phyloP scores from a whole-genome alignment of 1,140 invertebrate species.

The Drosophila bipectinata region DNA sequence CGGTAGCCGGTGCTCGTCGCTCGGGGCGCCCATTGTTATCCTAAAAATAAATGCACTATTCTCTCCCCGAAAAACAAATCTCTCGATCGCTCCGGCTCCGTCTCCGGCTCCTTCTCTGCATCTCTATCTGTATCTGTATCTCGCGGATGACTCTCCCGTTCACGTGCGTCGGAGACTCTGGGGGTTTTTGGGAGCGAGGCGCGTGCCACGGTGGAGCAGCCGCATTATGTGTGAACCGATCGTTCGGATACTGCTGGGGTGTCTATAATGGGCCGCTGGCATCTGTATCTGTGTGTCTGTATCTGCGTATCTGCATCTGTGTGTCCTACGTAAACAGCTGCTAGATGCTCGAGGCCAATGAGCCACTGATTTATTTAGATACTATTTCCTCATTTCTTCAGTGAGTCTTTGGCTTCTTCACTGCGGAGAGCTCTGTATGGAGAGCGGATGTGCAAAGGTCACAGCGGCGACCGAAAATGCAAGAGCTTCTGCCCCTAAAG shows the following conservation, averaged over 20 bases:
- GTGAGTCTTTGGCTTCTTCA: not conserved
- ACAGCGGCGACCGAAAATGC: not conserved
- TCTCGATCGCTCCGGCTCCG: conserved; percentile 18
- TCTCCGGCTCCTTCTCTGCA: not conserved
- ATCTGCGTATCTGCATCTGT: conserved; percentile 7
- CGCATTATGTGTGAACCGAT: conserved; percentile 60
- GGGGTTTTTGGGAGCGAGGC: conserved; percentile 41
- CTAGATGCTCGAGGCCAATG: conserved; percentile 23
- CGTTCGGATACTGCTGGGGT: conserved; percentile 38
- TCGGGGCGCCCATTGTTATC: conserved; percentile 70
- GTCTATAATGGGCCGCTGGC: conserved; percentile 45
- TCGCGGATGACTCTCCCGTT: conserved; percentile 21
- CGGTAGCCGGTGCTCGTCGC: conserved; percentile 35
- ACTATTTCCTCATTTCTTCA: conserved; percentile 39
- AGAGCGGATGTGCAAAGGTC: conserved; percentile 16
- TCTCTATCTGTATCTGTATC: conserved; percentile 12
- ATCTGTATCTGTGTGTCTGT: conserved; percentile 1
- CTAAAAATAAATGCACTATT: conserved; percentile 72
- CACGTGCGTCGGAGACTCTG: conserved; percentile 46
- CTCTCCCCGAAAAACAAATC: conserved; percentile 13
- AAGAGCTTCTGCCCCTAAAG: not conserved
- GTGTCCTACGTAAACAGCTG: conserved; percentile 32
- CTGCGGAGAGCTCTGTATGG: not conserved
- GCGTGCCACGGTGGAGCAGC: conserved; percentile 50
- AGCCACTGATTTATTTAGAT: conserved; percentile 68